phyloP scores from a whole-genome alignment of 2,888 invertebrate genomes.

The Pyralis farinalis region DNA sequence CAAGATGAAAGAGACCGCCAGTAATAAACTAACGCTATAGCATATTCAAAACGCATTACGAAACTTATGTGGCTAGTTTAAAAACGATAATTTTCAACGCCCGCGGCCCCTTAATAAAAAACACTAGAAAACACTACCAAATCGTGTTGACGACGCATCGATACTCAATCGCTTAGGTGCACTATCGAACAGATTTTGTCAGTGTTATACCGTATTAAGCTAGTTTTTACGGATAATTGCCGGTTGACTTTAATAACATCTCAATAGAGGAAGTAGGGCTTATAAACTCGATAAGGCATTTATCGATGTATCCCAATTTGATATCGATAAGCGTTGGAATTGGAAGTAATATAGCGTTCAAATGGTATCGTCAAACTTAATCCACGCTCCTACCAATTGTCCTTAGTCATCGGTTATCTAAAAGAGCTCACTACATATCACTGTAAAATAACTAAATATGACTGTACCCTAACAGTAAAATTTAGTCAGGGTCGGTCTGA shows the following conservation, averaged over 20 bases:
- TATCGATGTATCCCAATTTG: no score
- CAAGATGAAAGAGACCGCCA: constrained; percentile 43
- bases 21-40: constrained; percentile 34
- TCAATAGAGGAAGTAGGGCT: constrained; percentile 29
- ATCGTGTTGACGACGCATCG: constrained; percentile 8
- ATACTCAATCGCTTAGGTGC: not conserved
- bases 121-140: constrained; percentile 11
- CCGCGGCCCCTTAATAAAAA: constrained; percentile 16
- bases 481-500: no score
- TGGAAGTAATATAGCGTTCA: no score
- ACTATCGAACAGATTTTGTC: constrained; percentile 14
- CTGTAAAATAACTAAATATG: no score
- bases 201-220: constrained; percentile 15
- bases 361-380: no score
- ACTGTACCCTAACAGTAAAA: no score
- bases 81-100: constrained; percentile 49
- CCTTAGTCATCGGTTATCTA: no score
- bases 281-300: not conserved
- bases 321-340: no score
- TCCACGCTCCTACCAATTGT: no score
- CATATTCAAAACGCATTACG: constrained; percentile 60
- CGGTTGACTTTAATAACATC: constrained; percentile 27
- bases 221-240: constrained; percentile 37
- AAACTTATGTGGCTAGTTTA: constrained; percentile 50
- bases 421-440: no score